Base-by-base conservation (phyloP, 2,797 vertebrate species). In the Centropyge bicolor region DNA sequence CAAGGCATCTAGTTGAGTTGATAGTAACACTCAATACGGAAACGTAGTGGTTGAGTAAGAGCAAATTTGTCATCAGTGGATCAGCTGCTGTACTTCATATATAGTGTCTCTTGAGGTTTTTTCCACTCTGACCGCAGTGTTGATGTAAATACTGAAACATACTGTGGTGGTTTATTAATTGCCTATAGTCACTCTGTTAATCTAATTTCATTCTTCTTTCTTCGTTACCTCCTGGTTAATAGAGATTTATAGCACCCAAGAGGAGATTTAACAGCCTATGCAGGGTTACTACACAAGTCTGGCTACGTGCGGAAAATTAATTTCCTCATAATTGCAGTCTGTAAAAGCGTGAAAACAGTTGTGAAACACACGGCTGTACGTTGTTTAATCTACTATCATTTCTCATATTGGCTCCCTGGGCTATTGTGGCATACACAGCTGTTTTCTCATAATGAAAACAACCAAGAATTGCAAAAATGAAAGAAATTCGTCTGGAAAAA, bases 101-200 rank as follows among this genome's bases (percentile, higher is more conserved):
- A 60, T 55, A 27, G 41, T 63, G 36, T 81, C 41, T 83, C 19
- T 43, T 2, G 4, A 56, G 40, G 27, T 74, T 61, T 75, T 75
- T 68, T 63, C 27, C 31, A 10, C 62, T 74, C 66, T 41, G 61
- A 69, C 55, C 3, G 7, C 59, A 62, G 78, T 74, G 76, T 82
- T 76, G 80, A 48, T 83, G 84, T 89, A 87, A 83, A 88, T 86
- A 81, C 80, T 81, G 51, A 78, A 74, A 71, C 64, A 16, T 65
- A 48, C 59, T 51, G 41, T 57, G 3, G 64, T 76, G 71, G 59
- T 75, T 51, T 52, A 79, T 70, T 70, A 38, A 71, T 57, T 27
- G 19, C 76, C 70, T 70, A 5, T 40, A 80, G 67, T 70, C 63
- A 31, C 48, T 70, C 59, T 79, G 54, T 79, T 88, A 65, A 78